Evolutionary conservation across 1,140 invertebrate genomes (phyloP).

Genomic region (Drosophila saltans): DNA sequence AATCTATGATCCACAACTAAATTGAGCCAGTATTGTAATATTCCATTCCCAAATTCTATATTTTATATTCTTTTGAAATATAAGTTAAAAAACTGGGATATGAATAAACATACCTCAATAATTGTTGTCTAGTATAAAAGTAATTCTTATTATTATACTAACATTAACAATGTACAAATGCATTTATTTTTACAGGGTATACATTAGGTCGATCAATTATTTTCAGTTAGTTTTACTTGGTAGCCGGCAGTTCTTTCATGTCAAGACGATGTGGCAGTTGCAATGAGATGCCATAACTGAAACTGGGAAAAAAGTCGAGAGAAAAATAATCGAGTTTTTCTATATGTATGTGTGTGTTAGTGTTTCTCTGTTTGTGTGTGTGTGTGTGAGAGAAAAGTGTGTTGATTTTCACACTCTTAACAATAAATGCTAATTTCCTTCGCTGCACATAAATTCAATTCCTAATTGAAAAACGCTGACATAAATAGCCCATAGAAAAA

Average conservation of each 20-base stretch:
- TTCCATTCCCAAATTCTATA: too few species aligned
- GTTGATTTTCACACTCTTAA: slow-evolving; percentile 44
- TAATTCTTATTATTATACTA: too few species aligned
- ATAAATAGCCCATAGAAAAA: slow-evolving; percentile 48
- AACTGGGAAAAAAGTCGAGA: slow-evolving; percentile 24
- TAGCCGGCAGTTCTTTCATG: slow-evolving; percentile 27
- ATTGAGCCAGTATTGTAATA: too few species aligned
- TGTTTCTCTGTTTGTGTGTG: background rate
- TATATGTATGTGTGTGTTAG: slow-evolving; percentile 20
- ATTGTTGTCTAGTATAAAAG: too few species aligned
- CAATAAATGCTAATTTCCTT: slow-evolving; percentile 80
- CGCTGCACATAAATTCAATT: slow-evolving; percentile 61
- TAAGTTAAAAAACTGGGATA: too few species aligned
- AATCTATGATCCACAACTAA: too few species aligned
- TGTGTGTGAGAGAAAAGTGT: slow-evolving; percentile 6
- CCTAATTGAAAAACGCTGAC: slow-evolving; percentile 74
- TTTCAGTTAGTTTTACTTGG: slow-evolving; percentile 13
- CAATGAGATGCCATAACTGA: slow-evolving; percentile 49
- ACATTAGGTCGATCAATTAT: background rate
- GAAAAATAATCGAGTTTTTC: slow-evolving; percentile 62
- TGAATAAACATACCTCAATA: too few species aligned
- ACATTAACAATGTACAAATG: too few species aligned
- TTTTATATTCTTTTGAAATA: too few species aligned
- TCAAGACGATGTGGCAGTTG: slow-evolving; percentile 20
- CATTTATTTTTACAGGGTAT: background rate